A percentile compares a stretch with the other conserved stretches of the same genome.
Conservation (phyloP, 2,888 invertebrate genomes). For the Coleophora deauratella region DNA sequence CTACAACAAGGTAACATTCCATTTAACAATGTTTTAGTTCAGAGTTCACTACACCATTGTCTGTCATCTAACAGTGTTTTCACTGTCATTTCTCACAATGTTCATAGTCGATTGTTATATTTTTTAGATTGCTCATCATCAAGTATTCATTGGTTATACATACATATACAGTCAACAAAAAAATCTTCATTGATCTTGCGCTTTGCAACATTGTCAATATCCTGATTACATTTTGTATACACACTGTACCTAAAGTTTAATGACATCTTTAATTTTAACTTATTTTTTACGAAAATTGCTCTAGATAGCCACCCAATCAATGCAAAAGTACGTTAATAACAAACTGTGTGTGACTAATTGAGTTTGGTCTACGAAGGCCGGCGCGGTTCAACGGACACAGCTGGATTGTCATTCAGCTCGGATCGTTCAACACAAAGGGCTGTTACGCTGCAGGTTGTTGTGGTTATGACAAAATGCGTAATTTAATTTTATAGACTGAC, state of each 20-base stretch:
- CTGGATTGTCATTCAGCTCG: conserved; percentile 3
- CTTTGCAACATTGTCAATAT: too few species aligned
- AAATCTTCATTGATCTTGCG: too few species aligned
- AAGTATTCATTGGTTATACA: too few species aligned
- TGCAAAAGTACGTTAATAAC: background rate
- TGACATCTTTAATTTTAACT: too few species aligned
- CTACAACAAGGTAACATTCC: too few species aligned
- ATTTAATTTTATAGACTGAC: background rate
- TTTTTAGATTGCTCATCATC: background rate
- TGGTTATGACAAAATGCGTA: background rate
- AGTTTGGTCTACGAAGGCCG: conserved; percentile 9
- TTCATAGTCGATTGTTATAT: conserved; percentile 15
- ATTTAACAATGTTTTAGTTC: too few species aligned
- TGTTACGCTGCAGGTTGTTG: background rate
- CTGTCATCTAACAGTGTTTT: conserved; percentile 17
- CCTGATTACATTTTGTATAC: too few species aligned
- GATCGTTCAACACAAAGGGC: background rate
- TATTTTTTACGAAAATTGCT: too few species aligned
- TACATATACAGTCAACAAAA: too few species aligned
- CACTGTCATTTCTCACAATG: conserved; percentile 24
- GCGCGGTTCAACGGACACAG: conserved; percentile 3
- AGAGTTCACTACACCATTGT: too few species aligned
- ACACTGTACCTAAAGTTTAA: too few species aligned
- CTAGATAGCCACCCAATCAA: background rate
- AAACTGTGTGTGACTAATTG: conserved; percentile 3